phyloP scores from a whole-genome alignment of 2,888 invertebrate species.

The Tipula confusa region DNA sequence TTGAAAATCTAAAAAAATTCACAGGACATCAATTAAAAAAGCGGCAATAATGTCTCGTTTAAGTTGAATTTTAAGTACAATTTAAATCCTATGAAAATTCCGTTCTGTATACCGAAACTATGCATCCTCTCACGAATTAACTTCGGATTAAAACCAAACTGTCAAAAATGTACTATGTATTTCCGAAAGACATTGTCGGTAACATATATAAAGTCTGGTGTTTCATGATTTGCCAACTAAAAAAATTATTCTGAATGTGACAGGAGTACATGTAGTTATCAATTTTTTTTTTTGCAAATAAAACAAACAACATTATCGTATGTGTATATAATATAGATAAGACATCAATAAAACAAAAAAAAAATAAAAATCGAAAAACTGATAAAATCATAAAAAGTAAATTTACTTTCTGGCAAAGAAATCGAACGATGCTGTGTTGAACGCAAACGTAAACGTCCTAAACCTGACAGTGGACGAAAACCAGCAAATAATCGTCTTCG shows the following conservation, averaged over 20 bases:
- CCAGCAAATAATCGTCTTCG: constrained; percentile 74
- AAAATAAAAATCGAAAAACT: constrained; percentile 40
- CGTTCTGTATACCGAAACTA: no score
- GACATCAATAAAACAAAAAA: constrained; percentile 37
- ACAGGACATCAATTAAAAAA: no score
- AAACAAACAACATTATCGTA: constrained; percentile 15
- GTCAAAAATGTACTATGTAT: no score
- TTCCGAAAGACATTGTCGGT: no score
- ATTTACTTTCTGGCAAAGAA: constrained; percentile 79
- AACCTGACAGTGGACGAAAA: constrained; percentile 73
- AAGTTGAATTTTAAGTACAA: no score
- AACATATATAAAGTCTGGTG: no score
- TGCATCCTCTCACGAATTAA: no score
- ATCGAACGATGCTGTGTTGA: constrained; percentile 76
- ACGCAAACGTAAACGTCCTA: constrained; percentile 64
- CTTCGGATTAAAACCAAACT: no score
- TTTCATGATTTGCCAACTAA: constrained; percentile 35
- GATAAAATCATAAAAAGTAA: constrained; percentile 33
- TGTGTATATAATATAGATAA: constrained; percentile 27
- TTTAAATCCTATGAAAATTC: no score
- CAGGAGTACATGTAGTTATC: not conserved
- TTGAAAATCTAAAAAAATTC: no score
- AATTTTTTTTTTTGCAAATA: not conserved
- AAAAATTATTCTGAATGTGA: constrained; percentile 34
- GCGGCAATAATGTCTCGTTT: no score